Percentiles rank a stretch among this genome's conserved stretches.
Conservation (phyloP, 2,113 vertebrate genomes). For the Takifugu bimaculatus region DNA sequence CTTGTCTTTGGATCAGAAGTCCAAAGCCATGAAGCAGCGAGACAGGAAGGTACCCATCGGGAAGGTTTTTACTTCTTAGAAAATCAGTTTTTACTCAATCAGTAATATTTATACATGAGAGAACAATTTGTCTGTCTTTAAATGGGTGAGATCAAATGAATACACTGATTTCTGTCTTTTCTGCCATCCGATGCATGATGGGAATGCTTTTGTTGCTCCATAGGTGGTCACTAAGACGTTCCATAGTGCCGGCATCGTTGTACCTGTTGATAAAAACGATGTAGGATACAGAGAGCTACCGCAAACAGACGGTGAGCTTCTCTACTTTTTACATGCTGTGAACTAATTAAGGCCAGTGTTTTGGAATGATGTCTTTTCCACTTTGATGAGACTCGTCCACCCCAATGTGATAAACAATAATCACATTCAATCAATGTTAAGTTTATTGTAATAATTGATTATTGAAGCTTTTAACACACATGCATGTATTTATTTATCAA, state of each 20-base stretch:
- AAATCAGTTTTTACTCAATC: background rate
- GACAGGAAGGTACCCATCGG: conserved; percentile 81
- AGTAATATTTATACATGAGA: background rate
- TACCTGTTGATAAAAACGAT: conserved; percentile 92
- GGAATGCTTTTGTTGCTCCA: background rate
- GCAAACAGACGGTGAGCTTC: conserved; percentile 85
- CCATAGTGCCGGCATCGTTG: conserved; percentile 89
- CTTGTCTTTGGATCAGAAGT: conserved; percentile 86
- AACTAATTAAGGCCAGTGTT: background rate
- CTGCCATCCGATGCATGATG: background rate
- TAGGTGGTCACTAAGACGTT: conserved; percentile 95
- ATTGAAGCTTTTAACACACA: background rate
- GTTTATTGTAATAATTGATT: background rate
- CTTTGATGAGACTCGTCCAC: background rate
- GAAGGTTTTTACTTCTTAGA: background rate
- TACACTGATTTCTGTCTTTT: background rate
- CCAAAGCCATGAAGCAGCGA: conserved; percentile 86
- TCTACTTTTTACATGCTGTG: too few relatives aligned
- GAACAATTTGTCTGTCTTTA: background rate
- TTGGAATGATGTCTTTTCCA: background rate
- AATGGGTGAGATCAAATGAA: background rate
- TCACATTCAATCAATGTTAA: background rate
- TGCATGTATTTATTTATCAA: background rate
- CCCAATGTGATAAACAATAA: too few relatives aligned
- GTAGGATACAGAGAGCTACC: conserved; percentile 96